Evolutionary conservation across 35 echinoderm and acorn worm genomes (phyloP).

Genomic region (Ophioderma brevispina): DNA sequence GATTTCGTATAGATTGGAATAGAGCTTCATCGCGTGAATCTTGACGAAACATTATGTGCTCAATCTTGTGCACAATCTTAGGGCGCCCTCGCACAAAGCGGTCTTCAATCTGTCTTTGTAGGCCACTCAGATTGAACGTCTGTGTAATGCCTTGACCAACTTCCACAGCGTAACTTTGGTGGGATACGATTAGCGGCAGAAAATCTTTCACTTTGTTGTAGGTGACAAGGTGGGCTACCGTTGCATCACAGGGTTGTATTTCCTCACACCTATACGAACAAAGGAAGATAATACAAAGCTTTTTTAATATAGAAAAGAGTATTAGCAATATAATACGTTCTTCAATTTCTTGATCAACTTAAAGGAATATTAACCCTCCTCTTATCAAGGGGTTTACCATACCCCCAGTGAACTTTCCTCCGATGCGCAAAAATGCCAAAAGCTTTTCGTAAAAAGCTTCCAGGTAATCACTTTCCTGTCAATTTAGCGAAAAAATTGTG

Average conservation of each 20-base stretch:
- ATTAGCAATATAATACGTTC: no score
- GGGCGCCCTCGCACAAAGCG: not conserved
- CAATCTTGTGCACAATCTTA: not conserved
- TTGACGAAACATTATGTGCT: not conserved
- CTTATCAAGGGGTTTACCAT: no score
- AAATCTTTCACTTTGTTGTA: not conserved
- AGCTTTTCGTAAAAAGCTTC: no score
- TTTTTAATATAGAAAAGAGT: no score
- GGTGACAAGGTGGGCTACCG: not conserved
- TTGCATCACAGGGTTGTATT: not conserved
- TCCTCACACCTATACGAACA: not conserved
- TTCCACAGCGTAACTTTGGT: not conserved
- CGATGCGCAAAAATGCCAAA: no score
- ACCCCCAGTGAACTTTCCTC: no score
- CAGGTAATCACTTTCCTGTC: no score
- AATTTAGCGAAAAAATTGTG: no score
- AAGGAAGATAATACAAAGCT: no score
- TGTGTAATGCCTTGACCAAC: not conserved
- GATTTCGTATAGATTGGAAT: not conserved
- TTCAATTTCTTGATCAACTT: no score
- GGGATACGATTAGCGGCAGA: not conserved
- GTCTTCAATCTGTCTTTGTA: not conserved
- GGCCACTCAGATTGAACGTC: not conserved
- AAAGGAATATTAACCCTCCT: no score
- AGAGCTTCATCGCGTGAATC: not conserved